phyloP scores from a whole-genome alignment of 2,113 vertebrate species.

The Microcebus griseorufus region DNA sequence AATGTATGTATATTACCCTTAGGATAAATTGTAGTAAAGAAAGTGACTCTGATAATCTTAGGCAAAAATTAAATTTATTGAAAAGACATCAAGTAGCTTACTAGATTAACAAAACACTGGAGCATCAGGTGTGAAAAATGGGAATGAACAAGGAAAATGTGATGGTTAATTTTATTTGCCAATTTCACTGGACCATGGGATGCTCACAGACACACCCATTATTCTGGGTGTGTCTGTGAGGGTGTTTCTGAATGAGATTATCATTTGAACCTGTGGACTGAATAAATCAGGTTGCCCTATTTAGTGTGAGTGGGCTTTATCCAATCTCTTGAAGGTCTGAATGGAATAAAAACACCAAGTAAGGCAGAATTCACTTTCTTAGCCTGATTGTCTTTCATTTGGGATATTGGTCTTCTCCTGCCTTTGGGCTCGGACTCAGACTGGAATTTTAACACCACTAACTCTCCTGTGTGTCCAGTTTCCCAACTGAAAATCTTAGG shows the following conservation, averaged over 20 bases:
- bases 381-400: neutral
- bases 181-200: neutral
- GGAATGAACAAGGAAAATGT: neutral
- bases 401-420: neutral
- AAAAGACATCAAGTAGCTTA: neutral
- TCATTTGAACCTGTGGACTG: neutral
- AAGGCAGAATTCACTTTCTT: neutral
- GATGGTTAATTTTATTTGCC: neutral
- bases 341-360: neutral
- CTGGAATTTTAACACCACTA: neutral
- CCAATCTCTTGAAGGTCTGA: neutral
- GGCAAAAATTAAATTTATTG: neutral
- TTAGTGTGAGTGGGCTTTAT: neutral
- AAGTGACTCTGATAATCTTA: neutral
- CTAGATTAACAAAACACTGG: neutral
- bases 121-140: accelerated
- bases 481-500: neutral
- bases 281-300: neutral
- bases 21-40: neutral
- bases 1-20: neutral
- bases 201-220: neutral
- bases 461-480: neutral
- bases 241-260: neutral
- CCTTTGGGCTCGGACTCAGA: neutral
- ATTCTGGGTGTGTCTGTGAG: neutral